phyloP scores from a whole-genome alignment of 2,113 vertebrate genomes.

The Protomyctophum bolini region DNA sequence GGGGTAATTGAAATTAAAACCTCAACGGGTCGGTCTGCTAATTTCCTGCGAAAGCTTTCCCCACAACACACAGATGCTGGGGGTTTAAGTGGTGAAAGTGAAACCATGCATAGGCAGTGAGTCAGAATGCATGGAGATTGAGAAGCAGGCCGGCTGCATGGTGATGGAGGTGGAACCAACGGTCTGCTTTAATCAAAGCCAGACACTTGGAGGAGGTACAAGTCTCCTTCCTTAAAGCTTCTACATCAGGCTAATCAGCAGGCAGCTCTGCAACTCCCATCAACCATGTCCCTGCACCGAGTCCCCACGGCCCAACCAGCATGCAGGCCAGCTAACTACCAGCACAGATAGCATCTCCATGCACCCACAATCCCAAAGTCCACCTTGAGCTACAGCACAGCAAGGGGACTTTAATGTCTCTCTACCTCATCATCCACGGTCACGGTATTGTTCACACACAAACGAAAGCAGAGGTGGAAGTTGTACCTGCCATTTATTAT shows the following conservation, averaged over 20 bases:
- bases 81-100: not conserved
- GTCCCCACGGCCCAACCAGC: slow-evolving; percentile 14
- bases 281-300: slow-evolving; percentile 30
- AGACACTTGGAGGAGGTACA: slow-evolving; percentile 63
- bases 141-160: slow-evolving; percentile 30
- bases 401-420: slow-evolving; percentile 2
- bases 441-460: not conserved
- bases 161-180: slow-evolving; percentile 19
- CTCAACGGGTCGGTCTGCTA: no score
- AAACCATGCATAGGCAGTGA: not conserved
- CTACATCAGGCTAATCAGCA: slow-evolving; percentile 62
- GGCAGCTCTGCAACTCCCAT: slow-evolving; percentile 41
- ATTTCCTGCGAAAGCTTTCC: no score
- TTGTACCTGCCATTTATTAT: not conserved
- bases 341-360: slow-evolving; percentile 28
- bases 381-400: slow-evolving; percentile 31
- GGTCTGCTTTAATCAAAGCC: slow-evolving; percentile 64
- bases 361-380: slow-evolving; percentile 17
- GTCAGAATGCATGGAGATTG: slow-evolving; percentile 30
- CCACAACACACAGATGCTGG: no score
- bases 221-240: slow-evolving; percentile 52
- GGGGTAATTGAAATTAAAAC: no score
- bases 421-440: not conserved
- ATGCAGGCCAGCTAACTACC: not conserved
- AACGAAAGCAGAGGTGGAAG: not conserved